Percentiles rank a stretch among this genome's conserved stretches.
These are phyloP conservation scores for Drosophila picticornis DNA, from an alignment of 2,888 invertebrate species.

Conservation along the genomic window DNA sequence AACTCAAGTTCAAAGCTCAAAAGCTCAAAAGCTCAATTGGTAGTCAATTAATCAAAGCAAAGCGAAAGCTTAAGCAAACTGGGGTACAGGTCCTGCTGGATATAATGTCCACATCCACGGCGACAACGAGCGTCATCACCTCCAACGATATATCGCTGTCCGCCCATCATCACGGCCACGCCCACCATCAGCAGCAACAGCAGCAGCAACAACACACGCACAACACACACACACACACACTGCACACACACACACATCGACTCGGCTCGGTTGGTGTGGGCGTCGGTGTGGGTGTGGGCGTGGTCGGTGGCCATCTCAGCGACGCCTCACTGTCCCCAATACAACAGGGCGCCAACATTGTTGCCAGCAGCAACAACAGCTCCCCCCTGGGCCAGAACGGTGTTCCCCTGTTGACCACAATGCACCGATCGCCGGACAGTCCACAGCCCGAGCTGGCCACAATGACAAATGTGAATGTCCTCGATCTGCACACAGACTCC, in stretches of 20 bases:
- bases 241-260: slow-evolving; percentile 52
- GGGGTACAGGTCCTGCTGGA: slow-evolving; percentile 14
- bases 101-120: slow-evolving; percentile 83
- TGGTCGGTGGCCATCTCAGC: slow-evolving; percentile 66
- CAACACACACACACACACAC: slow-evolving; percentile 34
- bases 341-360: slow-evolving; percentile 72
- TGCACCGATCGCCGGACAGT: slow-evolving; percentile 87
- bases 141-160: slow-evolving; percentile 82
- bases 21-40: slow-evolving; percentile 19
- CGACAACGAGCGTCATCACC: slow-evolving; percentile 83
- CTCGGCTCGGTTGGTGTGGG: slow-evolving; percentile 60
- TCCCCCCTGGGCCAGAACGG: slow-evolving; percentile 81
- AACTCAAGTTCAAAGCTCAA: slow-evolving; percentile 39
- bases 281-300: slow-evolving; percentile 63
- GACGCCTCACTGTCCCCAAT: slow-evolving; percentile 73
- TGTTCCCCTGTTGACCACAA: slow-evolving; percentile 82
- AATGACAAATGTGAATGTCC: slow-evolving; percentile 94
- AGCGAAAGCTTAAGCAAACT: background rate
- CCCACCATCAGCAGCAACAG: slow-evolving; percentile 44
- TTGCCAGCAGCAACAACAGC: slow-evolving; percentile 74
- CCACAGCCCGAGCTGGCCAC: slow-evolving; percentile 92
- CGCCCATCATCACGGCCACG: slow-evolving; percentile 60
- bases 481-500: slow-evolving; percentile 87
- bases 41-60: slow-evolving; percentile 6
- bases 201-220: slow-evolving; percentile 34